Evolutionary conservation across 2,113 vertebrate genomes (phyloP).

Genomic region (Planiliza haematocheilus): DNA sequence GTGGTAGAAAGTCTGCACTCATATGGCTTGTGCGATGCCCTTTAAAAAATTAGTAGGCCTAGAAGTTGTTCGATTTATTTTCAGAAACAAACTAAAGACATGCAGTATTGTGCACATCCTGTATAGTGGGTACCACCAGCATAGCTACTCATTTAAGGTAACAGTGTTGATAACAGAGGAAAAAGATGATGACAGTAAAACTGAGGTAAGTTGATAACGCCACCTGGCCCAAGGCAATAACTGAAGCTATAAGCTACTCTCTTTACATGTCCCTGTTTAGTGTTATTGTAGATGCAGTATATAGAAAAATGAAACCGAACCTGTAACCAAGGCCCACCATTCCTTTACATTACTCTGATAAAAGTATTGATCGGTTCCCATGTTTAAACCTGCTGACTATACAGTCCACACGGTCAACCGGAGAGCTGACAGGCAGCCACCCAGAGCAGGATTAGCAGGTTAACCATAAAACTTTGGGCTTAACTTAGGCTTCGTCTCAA

Average conservation of each 20-base stretch:
- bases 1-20: too few relatives aligned
- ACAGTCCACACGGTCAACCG: not conserved
- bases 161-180: not conserved
- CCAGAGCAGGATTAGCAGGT: not conserved
- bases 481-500: not conserved
- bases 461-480: not conserved
- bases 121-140: not conserved
- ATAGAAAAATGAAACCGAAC: not conserved
- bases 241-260: not conserved
- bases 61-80: too few relatives aligned
- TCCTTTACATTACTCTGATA: not conserved
- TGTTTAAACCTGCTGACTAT: not conserved
- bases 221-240: not conserved
- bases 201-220: not conserved
- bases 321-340: not conserved
- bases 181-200: not conserved
- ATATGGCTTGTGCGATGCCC: too few relatives aligned
- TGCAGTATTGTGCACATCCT: not conserved
- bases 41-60: too few relatives aligned
- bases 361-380: not conserved
- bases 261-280: not conserved
- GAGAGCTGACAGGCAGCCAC: not conserved
- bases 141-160: not conserved
- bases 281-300: not conserved
- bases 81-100: too few relatives aligned